Base-by-base conservation (phyloP, 2,797 vertebrate species). In the Sebastes dallii region DNA sequence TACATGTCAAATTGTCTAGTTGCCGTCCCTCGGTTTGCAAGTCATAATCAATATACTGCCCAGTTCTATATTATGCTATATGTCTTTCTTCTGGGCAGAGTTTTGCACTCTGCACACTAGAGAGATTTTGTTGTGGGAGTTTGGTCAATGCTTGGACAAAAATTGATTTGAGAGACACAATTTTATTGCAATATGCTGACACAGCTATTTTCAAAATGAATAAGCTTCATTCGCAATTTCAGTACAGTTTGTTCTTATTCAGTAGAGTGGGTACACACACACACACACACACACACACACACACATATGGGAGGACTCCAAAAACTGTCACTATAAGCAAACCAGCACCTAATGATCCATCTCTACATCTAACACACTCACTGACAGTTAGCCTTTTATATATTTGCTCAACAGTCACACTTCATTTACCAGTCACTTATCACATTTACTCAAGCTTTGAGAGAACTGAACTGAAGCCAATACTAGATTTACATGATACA, bases 341-440 rank as follows among this genome's bases (percentile, higher is more conserved):
- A 69, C 6, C 22, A 58, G 66, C 78, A 81, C 59, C 58, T 79
- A 80, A 83, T 80, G 78, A 78, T 79, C 71, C 80, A 50, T 80
- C 24, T 27, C 12, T 68, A 16, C 55, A 42, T 65, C 39, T 32
- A 36, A 79, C 64, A 78, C 24, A 58, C 59, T 36, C 29, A 64
- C 39, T 62, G 42, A 56, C 27, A 55, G 22, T 58, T 50, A 32
- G 54, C n/a, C 16, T 67, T 66, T 52, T 3, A 73, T 25, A 72
- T 62, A 67, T 62, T 56, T 58, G 22, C 52, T 74, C 58, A 65
- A 3, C 46, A 30, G 52, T 30, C 68, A 39, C 52, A 50, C 34
- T 58, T 65, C 16, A 69, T 65, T 74, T 55, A 42, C 22, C 32
- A 46, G 10, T 11, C 29, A 39, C 22, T 56, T 5, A 72, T 78